A percentile compares a stretch with the other conserved stretches of the same genome.
Evolutionary conservation across 1,140 invertebrate genomes (phyloP).

Genomic region (Philopotamus ludificatus): DNA sequence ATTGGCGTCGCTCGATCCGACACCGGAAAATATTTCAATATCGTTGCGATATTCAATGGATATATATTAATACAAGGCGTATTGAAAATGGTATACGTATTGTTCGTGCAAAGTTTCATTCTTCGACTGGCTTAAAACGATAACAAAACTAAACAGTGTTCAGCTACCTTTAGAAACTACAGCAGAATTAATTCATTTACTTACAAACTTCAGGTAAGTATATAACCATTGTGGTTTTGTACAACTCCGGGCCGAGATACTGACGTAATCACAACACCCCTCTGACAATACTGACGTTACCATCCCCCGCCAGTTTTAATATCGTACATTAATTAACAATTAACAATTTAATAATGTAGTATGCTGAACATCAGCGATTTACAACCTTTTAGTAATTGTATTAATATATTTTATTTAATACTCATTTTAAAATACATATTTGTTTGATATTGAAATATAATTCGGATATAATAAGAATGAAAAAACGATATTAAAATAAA

Average conservation of each 20-base stretch:
- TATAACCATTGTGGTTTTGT: conserved; percentile 17
- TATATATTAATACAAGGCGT: not conserved
- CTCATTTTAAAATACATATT: no score
- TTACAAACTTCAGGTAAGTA: conserved; percentile 25
- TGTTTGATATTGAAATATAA: no score
- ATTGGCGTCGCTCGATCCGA: not conserved
- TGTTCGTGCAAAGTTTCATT: not conserved
- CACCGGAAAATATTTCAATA: not conserved
- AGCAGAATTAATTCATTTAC: conserved; percentile 31
- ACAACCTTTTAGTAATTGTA: no score
- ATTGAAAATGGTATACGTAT: not conserved
- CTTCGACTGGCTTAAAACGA: not conserved
- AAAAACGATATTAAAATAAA: no score
- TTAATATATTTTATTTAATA: no score
- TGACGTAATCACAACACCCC: conserved; percentile 17
- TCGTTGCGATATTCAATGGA: no score
- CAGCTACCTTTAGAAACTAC: conserved; percentile 13
- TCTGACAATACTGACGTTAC: not conserved
- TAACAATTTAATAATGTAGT: no score
- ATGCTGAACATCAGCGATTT: no score
- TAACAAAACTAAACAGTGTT: conserved; percentile 28
- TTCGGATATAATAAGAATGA: no score
- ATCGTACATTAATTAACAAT: not conserved
- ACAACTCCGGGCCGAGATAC: not conserved
- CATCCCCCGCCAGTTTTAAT: not conserved